Evolutionary conservation across 2,113 vertebrate species (phyloP).

Genomic region (Pica pica): DNA sequence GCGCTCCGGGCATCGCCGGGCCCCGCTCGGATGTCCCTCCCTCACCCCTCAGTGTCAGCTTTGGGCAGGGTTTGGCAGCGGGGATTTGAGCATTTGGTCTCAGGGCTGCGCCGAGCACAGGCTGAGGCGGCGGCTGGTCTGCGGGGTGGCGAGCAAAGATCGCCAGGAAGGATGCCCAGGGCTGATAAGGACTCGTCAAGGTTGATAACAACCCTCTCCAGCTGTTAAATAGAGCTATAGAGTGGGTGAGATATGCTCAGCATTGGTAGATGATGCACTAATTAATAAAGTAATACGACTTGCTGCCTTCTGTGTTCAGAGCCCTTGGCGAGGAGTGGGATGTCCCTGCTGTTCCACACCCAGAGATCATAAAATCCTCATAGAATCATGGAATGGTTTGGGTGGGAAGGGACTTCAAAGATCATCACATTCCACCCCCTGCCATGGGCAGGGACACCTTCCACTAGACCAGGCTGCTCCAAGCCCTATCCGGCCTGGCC

Average conservation of each 20-base stretch:
- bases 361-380: neutral
- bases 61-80: neutral
- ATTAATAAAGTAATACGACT: neutral
- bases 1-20: neutral
- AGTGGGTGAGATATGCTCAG: accelerated
- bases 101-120: neutral
- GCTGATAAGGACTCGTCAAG: neutral
- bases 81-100: neutral
- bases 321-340: neutral
- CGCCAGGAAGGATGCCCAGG: neutral
- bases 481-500: neutral
- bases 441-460: neutral
- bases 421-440: neutral
- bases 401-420: neutral
- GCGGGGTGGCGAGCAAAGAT: neutral
- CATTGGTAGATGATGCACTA: neutral
- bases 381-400: neutral
- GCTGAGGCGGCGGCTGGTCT: neutral
- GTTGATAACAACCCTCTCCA: neutral
- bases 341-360: neutral
- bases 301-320: neutral
- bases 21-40: neutral
- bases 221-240: neutral
- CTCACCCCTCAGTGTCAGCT: neutral
- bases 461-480: neutral